phyloP scores from a whole-genome alignment of 2,797 vertebrate genomes.

The Anguilla marmorata region DNA sequence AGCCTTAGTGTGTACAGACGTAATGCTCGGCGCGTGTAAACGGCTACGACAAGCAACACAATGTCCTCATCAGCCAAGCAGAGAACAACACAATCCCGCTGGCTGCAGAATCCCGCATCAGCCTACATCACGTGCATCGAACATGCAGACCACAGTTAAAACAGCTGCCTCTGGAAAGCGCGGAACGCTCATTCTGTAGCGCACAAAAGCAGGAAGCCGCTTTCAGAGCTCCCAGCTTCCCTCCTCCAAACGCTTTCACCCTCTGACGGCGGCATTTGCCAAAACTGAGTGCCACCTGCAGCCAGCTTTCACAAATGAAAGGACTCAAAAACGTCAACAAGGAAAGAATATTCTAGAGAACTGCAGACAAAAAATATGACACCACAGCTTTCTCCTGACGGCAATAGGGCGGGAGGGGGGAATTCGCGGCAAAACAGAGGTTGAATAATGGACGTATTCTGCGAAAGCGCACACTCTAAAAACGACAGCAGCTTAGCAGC shows the following conservation, averaged over 20 bases:
- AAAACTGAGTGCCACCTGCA: neutral
- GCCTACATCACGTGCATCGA: neutral
- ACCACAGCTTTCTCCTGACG: neutral
- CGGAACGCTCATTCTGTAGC: neutral
- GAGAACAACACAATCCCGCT: neutral
- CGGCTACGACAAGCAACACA: neutral
- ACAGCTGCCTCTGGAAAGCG: neutral
- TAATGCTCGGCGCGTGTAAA: neutral
- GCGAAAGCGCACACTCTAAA: neutral
- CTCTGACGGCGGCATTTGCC: neutral
- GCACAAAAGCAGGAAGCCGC: constrained; percentile 21
- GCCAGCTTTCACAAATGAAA: neutral
- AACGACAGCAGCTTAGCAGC: neutral
- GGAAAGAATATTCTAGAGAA: neutral
- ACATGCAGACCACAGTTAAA: neutral
- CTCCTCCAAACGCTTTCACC: neutral
- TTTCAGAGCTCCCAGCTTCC: neutral
- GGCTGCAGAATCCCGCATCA: neutral
- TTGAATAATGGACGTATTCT: neutral
- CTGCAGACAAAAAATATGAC: neutral
- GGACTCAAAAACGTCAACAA: neutral
- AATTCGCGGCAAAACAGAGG: neutral
- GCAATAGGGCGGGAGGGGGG: neutral
- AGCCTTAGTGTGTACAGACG: neutral
- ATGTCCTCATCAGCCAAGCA: neutral